Conservation (phyloP, 2,113 vertebrate genomes). For the Lasiurus cinereus region DNA sequence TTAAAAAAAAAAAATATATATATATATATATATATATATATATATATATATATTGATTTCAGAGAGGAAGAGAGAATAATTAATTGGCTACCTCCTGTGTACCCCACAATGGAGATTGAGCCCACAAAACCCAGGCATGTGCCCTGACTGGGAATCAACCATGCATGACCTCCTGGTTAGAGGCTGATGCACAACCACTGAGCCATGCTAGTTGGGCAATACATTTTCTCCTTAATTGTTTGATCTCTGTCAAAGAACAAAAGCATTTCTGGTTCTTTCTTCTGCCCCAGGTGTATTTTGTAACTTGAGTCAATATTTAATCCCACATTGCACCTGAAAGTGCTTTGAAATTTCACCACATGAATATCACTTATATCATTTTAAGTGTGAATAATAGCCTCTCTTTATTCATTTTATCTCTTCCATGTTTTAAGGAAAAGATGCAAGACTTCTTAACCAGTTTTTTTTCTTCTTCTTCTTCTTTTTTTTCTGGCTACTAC, state of each 20-base stretch:
- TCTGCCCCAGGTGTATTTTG: not conserved
- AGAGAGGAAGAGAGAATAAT: no score
- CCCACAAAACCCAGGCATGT: no score
- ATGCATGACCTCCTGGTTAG: no score
- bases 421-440: conserved; percentile 3
- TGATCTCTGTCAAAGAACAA: not conserved
- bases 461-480: not conserved
- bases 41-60: no score
- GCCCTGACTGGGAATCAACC: no score
- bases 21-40: no score
- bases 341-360: not conserved
- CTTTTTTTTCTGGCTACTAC: not conserved
- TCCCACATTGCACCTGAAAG: not conserved
- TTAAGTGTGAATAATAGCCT: not conserved
- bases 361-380: not conserved
- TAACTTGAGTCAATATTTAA: not conserved
- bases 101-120: no score
- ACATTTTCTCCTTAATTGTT: not conserved
- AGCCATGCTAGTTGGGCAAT: no score
- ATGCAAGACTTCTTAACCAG: not conserved
- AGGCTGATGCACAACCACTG: not conserved
- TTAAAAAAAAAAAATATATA: not conserved
- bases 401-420: not conserved
- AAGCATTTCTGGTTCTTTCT: not conserved
- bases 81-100: no score